Conservation (phyloP, 30 jellyfish, hydroid and myxozoan species). For the Rhopilema esculentum region DNA sequence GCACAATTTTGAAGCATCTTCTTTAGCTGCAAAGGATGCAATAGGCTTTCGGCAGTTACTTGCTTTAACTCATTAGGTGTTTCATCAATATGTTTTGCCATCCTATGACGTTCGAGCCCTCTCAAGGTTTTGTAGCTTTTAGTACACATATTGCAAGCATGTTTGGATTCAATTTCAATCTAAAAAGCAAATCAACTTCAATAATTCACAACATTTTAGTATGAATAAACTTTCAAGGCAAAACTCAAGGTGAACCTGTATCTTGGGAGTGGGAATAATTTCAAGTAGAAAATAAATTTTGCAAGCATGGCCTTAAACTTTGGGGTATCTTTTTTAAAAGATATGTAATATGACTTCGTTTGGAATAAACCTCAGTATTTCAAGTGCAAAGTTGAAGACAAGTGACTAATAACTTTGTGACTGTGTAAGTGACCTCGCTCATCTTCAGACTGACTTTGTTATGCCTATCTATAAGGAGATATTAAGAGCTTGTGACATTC, state of each 20-base stretch:
- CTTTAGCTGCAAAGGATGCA: slow-evolving; percentile 45
- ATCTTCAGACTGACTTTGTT: not conserved
- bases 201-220: not conserved
- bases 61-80: not conserved
- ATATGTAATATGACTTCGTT: not conserved
- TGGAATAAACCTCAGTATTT: not conserved
- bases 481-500: not conserved
- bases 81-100: not conserved
- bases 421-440: not conserved
- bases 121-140: not conserved
- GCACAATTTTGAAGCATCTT: slow-evolving; percentile 29
- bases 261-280: too few relatives aligned
- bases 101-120: not conserved
- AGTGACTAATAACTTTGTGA: not conserved
- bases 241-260: too few relatives aligned
- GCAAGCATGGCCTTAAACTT: not conserved
- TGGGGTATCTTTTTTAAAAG: not conserved
- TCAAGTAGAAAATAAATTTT: not conserved
- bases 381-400: not conserved
- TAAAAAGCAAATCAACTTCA: not conserved
- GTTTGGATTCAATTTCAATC: not conserved
- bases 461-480: not conserved
- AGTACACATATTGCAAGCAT: not conserved
- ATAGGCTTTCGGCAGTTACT: slow-evolving; percentile 26
- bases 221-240: not conserved